A percentile compares a stretch with the other conserved stretches of the same genome.
Conservation (phyloP, 2,113 vertebrate genomes). For the Delphinapterus leucas region DNA sequence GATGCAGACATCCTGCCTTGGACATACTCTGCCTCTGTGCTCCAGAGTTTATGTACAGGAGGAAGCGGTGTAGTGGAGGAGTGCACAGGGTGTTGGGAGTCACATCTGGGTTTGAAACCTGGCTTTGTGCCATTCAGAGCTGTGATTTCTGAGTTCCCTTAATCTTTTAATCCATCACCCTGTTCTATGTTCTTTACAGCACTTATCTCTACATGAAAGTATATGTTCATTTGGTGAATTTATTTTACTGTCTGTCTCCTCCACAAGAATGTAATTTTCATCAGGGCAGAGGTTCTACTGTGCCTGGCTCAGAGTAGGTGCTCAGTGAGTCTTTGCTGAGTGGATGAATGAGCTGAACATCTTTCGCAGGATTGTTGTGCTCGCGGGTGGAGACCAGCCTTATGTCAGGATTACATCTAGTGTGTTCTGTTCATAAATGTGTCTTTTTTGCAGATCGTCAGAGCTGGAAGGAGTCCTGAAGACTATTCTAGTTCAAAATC, state of each 20-base stretch:
- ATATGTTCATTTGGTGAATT: neutral
- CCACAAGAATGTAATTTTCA: neutral
- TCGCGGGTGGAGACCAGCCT: neutral
- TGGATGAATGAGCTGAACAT: neutral
- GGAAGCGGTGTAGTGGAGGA: neutral
- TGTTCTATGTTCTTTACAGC: neutral
- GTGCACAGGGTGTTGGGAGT: accelerated
- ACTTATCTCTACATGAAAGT: neutral
- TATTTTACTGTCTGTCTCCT: neutral
- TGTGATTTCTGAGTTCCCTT: neutral
- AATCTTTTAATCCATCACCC: neutral
- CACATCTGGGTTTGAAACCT: neutral
- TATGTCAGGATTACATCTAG: neutral
- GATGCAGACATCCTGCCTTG: too few relatives aligned
- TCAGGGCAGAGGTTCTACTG: neutral
- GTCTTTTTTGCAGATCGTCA: neutral
- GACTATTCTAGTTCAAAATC: neutral
- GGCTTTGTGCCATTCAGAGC: neutral
- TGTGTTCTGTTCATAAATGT: accelerated
- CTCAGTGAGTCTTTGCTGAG: neutral
- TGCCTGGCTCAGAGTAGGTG: neutral
- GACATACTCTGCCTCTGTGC: neutral
- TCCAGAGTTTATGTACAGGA: neutral
- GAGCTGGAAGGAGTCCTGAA: neutral
- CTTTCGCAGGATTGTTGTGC: neutral